phyloP scores from a whole-genome alignment of 2,888 invertebrate species.

The Amphimallon solstitiale region DNA sequence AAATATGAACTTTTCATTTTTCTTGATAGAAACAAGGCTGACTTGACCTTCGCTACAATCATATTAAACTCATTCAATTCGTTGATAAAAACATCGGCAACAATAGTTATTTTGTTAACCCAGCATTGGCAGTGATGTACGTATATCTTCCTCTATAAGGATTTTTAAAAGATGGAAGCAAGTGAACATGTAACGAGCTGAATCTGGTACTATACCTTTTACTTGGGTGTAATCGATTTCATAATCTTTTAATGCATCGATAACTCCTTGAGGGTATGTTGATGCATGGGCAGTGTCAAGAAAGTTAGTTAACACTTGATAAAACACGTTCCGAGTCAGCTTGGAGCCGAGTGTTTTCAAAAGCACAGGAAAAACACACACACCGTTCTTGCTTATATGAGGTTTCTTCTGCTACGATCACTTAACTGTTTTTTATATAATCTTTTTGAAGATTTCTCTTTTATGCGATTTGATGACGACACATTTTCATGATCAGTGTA shows the following conservation, averaged over 20 bases:
- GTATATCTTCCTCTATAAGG: not conserved
- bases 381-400: slow-evolving; percentile 12
- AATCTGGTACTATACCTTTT: not conserved
- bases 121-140: not conserved
- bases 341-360: slow-evolving; percentile 9
- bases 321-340: slow-evolving; percentile 12
- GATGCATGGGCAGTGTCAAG: no score
- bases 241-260: not conserved
- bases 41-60: no score
- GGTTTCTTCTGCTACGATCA: slow-evolving; percentile 18
- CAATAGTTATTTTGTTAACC: not conserved
- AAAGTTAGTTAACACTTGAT: slow-evolving; percentile 6
- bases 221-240: slow-evolving; percentile 1
- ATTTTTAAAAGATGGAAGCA: slow-evolving; percentile 1
- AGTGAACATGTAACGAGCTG: no score
- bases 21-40: no score
- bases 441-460: not conserved
- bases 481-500: no score
- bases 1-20: no score
- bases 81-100: no score
- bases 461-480: not conserved
- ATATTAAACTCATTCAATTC: not conserved
- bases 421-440: slow-evolving; percentile 12
- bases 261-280: not conserved
- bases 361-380: slow-evolving; percentile 14